Base-by-base conservation (phyloP, 37 sponge, comb jelly and placozoan genomes). In the Beroe ovata region DNA sequence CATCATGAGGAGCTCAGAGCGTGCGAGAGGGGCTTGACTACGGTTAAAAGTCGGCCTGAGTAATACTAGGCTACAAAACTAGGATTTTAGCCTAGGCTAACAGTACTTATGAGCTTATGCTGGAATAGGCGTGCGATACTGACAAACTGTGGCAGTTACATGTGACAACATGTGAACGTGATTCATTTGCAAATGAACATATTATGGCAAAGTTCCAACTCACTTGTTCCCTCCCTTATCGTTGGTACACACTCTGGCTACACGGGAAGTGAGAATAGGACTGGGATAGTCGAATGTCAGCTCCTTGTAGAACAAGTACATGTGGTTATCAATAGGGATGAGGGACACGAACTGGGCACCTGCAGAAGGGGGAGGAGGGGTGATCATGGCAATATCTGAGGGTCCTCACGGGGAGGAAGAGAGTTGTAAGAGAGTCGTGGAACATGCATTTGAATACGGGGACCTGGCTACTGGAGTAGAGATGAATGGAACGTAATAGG, bases 201-300 rank as follows among this genome's bases (percentile, higher is more conserved):
- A n/a, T n/a, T n/a, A n/a, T n/a, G n/a, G n/a, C n/a, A n/a, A n/a
- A n/a, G n/a, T n/a, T n/a, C 0, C 21, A 40, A 77, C 84, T 40
- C 38, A 77, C 84, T 42, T 77, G 84, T 77, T 77, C 2, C 71
- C 71, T 8, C 84, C 84, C 3, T 23, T 23, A 25, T 77, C 84
- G n/a, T 37, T 39, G 84, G 41, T 42, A 42, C 84, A 77, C 25
- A 77, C 84, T 42, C 84, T 11, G 22, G 84, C 84, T 20, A 77
- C 54, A 23, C 84, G 35, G 42, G 84, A 77, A 3, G 84, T 77
- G 28, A 77, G 84, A 14, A 77, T 77, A 19, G 84, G 84, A 25
- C 84, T 77, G 28, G 84, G 84, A 54, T 77, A 77, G 84, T 42
- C 54, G 47, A 77, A 77, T 77, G 84, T 42, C 38, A 77, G 84